phyloP scores from a whole-genome alignment of 2,888 invertebrate species.

The Euplexia lucipara region DNA sequence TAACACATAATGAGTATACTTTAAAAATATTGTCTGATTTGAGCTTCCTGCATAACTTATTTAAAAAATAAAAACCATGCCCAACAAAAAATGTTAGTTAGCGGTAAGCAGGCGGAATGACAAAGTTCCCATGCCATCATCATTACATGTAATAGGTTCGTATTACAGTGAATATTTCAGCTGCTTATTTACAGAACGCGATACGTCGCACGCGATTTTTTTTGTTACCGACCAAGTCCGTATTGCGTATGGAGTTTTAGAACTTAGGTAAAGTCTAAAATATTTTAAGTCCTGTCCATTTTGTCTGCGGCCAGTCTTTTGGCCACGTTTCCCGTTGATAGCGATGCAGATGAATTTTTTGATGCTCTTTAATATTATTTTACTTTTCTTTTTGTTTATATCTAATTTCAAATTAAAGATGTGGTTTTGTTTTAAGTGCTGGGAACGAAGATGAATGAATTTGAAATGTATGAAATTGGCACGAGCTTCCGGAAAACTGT shows the following conservation, averaged over 20 bases:
- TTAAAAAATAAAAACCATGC: slow-evolving; percentile 44
- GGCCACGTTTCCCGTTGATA: no score
- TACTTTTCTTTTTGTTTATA: no score
- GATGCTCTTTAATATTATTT: no score
- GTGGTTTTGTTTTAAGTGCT: no score
- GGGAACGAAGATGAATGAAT: no score
- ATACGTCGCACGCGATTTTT: slow-evolving; percentile 79
- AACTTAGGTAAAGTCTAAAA: background rate
- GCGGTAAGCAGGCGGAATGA: slow-evolving; percentile 72
- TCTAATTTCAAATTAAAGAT: no score
- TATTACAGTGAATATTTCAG: slow-evolving; percentile 87
- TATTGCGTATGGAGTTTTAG: slow-evolving; percentile 10
- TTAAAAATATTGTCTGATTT: slow-evolving; percentile 26
- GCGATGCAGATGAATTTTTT: no score
- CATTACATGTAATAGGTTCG: slow-evolving; percentile 85
- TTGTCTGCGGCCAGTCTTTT: no score
- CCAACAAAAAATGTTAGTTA: slow-evolving; percentile 57
- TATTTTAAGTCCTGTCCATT: background rate
- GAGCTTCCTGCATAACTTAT: slow-evolving; percentile 49
- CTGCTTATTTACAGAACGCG: slow-evolving; percentile 84
- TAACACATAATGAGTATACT: slow-evolving; percentile 23
- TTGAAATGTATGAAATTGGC: no score
- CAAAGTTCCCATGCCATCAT: slow-evolving; percentile 86
- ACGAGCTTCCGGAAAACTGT: no score
- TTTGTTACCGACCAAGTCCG: slow-evolving; percentile 57